Evolutionary conservation across 2,113 vertebrate genomes (phyloP).

Genomic region (Tamias sibiricus): DNA sequence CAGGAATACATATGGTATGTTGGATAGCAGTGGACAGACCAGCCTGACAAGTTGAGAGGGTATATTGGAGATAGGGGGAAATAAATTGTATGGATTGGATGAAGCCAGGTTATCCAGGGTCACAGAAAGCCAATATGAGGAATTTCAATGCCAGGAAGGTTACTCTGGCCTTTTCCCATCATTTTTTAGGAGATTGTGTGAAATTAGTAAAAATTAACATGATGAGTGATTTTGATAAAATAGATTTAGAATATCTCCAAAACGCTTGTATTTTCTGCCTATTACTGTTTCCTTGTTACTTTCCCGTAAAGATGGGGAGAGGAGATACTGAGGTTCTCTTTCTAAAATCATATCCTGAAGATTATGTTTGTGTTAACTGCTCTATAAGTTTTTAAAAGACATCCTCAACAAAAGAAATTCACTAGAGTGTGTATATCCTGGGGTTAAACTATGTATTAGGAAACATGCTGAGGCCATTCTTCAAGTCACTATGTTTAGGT

Average conservation of each 20-base stretch:
- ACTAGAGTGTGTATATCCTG: not conserved
- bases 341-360: not conserved
- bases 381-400: not conserved
- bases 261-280: not conserved
- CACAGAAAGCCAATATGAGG: not conserved
- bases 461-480: not conserved
- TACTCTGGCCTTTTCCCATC: not conserved
- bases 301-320: not conserved
- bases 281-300: not conserved
- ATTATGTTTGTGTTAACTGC: not conserved
- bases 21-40: not conserved
- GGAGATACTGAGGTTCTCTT: not conserved
- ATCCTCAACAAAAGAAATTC: not conserved
- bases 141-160: not conserved
- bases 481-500: not conserved
- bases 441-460: not conserved
- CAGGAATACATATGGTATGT: not conserved
- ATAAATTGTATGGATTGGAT: not conserved
- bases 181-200: not conserved
- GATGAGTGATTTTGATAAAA: not conserved
- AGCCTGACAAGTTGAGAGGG: not conserved
- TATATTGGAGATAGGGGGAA: not conserved
- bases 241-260: not conserved
- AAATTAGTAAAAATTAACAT: conserved; percentile 8
- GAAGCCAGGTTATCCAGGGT: not conserved